Conservation (phyloP, 2,888 invertebrate genomes). For the Synanthedon andrenaeformis region DNA sequence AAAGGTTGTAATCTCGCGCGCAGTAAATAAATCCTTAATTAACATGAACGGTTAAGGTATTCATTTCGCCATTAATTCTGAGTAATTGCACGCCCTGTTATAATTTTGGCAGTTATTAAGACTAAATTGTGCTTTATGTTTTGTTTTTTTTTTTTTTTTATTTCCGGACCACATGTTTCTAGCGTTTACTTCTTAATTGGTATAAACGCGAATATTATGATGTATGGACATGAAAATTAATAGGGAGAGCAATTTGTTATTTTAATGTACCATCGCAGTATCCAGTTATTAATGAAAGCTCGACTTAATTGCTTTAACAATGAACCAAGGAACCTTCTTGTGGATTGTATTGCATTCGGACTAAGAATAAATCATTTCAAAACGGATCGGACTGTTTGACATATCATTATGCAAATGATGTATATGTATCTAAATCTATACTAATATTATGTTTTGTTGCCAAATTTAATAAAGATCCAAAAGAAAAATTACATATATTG, state of each 20-base stretch:
- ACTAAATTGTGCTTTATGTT: slow-evolving; percentile 59
- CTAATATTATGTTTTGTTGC: no score
- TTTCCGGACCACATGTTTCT: slow-evolving; percentile 41
- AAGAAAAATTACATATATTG: no score
- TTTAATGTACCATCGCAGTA: slow-evolving; percentile 27
- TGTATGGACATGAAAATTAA: slow-evolving; percentile 51
- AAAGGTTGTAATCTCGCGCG: slow-evolving; percentile 1
- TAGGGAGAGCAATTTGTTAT: slow-evolving; percentile 33
- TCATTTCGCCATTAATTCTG: slow-evolving; percentile 67
- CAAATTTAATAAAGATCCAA: no score
- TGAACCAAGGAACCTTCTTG: slow-evolving; percentile 9
- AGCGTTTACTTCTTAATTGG: slow-evolving; percentile 43
- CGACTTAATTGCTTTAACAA: slow-evolving; percentile 16
- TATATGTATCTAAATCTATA: no score
- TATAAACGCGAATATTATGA: slow-evolving; percentile 49
- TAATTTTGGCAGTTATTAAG: slow-evolving; percentile 55
- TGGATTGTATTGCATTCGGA: slow-evolving; percentile 3
- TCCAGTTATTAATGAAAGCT: slow-evolving; percentile 21
- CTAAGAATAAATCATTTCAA: neutral
- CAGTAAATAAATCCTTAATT: slow-evolving; percentile 57
- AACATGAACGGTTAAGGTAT: slow-evolving; percentile 64
- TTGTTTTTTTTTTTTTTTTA: slow-evolving; percentile 39
- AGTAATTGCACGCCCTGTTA: slow-evolving; percentile 53
- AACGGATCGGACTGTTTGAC: neutral
- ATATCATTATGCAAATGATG: no score